Percentiles rank a stretch among this genome's conserved stretches.
These are phyloP conservation scores for Nomada fucata DNA, from an alignment of 2,888 invertebrate species.

Conservation along the genomic window DNA sequence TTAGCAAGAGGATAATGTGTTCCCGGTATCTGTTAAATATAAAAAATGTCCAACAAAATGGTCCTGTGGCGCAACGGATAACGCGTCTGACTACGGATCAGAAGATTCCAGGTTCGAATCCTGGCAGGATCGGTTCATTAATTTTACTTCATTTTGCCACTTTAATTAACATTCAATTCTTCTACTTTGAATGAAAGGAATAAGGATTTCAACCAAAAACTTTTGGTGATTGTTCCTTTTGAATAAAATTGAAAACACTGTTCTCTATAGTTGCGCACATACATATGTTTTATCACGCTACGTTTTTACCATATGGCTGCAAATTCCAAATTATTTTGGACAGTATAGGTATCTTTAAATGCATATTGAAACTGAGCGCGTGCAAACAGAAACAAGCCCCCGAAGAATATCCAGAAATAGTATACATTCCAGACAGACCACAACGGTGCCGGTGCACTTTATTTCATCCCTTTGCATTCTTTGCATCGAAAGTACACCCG, in stretches of 20 bases:
- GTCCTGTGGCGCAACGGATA: conserved; percentile 78
- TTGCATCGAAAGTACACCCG: conserved; percentile 48
- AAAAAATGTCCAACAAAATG: conserved; percentile 86
- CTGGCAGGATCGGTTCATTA: conserved; percentile 86
- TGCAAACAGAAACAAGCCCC: conserved; percentile 31
- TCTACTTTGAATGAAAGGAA: neutral
- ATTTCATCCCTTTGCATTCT: conserved; percentile 49
- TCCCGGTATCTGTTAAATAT: neutral
- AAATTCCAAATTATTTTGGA: neutral
- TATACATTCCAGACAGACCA: conserved; percentile 51
- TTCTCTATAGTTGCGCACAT: neutral
- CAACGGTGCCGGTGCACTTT: conserved; percentile 38
- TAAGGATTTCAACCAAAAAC: too few species aligned
- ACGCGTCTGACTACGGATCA: conserved; percentile 79
- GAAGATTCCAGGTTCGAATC: conserved; percentile 88
- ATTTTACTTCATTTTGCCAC: conserved; percentile 21
- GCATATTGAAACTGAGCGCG: neutral
- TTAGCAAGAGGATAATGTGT: neutral
- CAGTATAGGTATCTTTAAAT: neutral
- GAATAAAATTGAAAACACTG: neutral
- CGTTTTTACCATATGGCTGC: neutral
- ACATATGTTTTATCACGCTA: neutral
- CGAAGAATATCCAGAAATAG: conserved; percentile 67
- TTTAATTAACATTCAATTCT: neutral
- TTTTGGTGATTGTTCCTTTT: too few species aligned